Base-by-base conservation (phyloP, 2,888 invertebrate genomes). In the Macrophya alboannulata region DNA sequence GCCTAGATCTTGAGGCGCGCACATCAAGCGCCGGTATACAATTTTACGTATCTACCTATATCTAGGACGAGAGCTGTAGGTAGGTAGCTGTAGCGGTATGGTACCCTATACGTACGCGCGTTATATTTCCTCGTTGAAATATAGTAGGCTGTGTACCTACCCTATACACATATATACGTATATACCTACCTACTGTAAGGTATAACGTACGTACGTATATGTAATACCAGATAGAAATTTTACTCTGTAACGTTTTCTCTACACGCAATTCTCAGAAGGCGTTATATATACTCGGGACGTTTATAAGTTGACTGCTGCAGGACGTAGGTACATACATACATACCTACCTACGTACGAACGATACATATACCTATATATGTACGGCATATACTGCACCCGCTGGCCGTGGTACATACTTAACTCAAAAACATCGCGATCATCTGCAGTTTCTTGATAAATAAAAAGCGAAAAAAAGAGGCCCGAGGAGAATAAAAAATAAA, bases 401-500 rank as follows among this genome's bases (percentile, higher is more conserved):
- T n/a, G 55, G 17, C 17, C 55, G 55, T 51, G 17, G 55, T 55
- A 55, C n/a, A 55, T 55, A 55, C 55, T 55, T 55, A 55, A 55
- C 55, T 55, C 55, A 55, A 55, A 31, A 55, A 55, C 55, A 55
- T 55, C 55, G 55, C 55, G 55, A 55, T 55, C n/a, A n/a, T 55
- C n/a, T n/a, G 55, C 55, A 55, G n/a, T 55, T 55, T n/a, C 55
- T n/a, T 55, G 55, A 71, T 71, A 71, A n/a, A 71, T 71, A 40
- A 9, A 37, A n/a, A 6, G 8, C 15, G 43, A 72, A 72, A 9
- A 62, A 25, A 62, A 25, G 1, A 2, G 25, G 10, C 21, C n/a
- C n/a, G n/a, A n/a, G n/a, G n/a, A n/a, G n/a, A 21, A 62, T 21
- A 62, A 62, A 62, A 25, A 12, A 12, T 21, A 25, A 25, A 62